Conservation (phyloP, 2,113 vertebrate species). For the Brachyistius frenatus region DNA sequence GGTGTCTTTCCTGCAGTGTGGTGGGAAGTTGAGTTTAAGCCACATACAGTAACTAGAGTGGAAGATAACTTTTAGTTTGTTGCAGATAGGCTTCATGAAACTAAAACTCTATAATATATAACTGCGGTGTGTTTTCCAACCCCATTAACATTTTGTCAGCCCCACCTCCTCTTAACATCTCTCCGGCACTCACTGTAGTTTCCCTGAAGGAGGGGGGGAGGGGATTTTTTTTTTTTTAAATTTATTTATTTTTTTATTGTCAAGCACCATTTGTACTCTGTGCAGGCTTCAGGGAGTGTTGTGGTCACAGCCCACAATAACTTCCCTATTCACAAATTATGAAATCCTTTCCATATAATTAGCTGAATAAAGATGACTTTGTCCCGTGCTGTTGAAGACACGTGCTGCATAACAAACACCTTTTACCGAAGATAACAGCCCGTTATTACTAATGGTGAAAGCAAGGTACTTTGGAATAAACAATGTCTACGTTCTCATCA, state of each 20-base stretch:
- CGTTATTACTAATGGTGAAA: slow-evolving; percentile 9
- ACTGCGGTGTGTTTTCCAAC: slow-evolving; percentile 10
- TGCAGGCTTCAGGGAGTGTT: slow-evolving; percentile 12
- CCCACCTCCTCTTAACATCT: slow-evolving; percentile 10
- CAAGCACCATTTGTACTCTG: background rate
- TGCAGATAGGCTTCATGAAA: background rate
- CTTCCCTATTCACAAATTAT: slow-evolving; percentile 17
- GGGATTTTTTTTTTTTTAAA: background rate
- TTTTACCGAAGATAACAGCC: background rate
- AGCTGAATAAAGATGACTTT: background rate
- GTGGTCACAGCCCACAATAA: slow-evolving; percentile 7
- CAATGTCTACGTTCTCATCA: background rate
- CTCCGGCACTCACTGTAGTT: slow-evolving; percentile 27
- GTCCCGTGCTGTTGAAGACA: background rate
- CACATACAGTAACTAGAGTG: too few relatives aligned
- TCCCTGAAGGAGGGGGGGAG: background rate
- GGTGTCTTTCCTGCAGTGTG: background rate
- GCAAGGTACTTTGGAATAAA: background rate
- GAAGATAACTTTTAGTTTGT: background rate
- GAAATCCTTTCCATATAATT: background rate
- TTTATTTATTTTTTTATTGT: background rate
- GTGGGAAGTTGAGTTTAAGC: too few relatives aligned
- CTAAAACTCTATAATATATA: background rate
- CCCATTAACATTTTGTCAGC: slow-evolving; percentile 32
- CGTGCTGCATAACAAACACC: background rate